phyloP scores from a whole-genome alignment of 92 coral and sea anemone species.

The Heliopora coerulea region DNA sequence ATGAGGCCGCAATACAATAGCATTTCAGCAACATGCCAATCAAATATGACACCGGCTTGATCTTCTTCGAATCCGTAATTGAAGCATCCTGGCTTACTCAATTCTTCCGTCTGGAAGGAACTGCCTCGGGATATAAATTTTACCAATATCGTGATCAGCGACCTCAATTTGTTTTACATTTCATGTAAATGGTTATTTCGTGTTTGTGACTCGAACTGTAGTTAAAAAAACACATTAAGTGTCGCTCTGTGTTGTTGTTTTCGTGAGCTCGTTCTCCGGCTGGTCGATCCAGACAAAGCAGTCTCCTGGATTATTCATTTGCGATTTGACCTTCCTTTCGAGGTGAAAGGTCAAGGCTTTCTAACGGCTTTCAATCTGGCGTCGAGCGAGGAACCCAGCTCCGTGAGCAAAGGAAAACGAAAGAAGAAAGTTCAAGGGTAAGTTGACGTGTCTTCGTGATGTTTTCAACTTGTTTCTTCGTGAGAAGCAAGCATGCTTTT shows the following conservation, averaged over 20 bases:
- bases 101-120: background rate
- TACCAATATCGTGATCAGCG: background rate
- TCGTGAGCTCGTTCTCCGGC: slow-evolving; percentile 6
- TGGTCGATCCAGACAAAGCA: background rate
- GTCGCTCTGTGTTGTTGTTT: background rate
- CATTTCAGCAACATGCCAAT: slow-evolving; percentile 25
- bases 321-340: slow-evolving; percentile 10
- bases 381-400: slow-evolving; percentile 64
- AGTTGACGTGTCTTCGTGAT: slow-evolving; percentile 60
- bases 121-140: slow-evolving; percentile 3
- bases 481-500: slow-evolving; percentile 49
- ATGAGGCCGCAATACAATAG: slow-evolving; percentile 26
- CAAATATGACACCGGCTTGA: background rate
- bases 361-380: slow-evolving; percentile 21
- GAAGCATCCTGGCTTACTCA: background rate
- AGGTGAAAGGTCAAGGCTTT: slow-evolving; percentile 19
- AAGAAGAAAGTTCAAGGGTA: slow-evolving; percentile 98
- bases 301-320: slow-evolving; percentile 23
- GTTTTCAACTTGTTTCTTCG: slow-evolving; percentile 71
- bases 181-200: background rate
- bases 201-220: background rate
- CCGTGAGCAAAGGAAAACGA: slow-evolving; percentile 78
- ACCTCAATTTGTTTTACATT: too few species aligned
- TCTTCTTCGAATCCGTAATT: background rate
- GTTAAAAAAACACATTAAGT: background rate